Base-by-base conservation (phyloP, 2,888 invertebrate genomes). In the Merodon equestris region DNA sequence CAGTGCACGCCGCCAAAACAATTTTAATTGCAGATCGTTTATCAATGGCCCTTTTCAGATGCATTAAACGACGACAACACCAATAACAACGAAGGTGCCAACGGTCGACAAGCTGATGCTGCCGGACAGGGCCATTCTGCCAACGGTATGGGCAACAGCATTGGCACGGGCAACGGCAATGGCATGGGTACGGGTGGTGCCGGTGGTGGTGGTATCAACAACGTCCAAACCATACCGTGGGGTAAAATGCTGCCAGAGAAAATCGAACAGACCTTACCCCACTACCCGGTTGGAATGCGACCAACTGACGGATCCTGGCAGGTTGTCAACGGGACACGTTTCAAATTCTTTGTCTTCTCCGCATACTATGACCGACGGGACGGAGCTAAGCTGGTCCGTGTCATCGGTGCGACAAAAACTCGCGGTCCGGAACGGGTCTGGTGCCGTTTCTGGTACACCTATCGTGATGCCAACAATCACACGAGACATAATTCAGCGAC, bases 271-370 rank as follows among this genome's bases (percentile, higher is more conserved):
- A 88, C 88, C 18, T 86, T 93, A 82, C 93, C 93, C 27, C 90
- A 90, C 83, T 92, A 92, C 83, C 92, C 93, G 82, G 91, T 92
- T 83, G 93, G 93, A 87, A 90, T 92, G 50, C 90, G 91, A 83
- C 92, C 94, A 76, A 92, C 91, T 64, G 93, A 95, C 86, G 95
- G 94, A 40, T 92, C 92, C 76, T 96, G 96, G 96, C 94, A 95
- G 87, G 86, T 89, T 84, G 89, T 89, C 84, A 89, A 89, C 83
- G 89, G 89, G 48, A 89, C 89, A 82, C 86, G 95, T 87, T 95
- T 93, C 88, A 95, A 95, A 88, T 97, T 97, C 90, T 96, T 93
- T 90, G 96, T 97, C 58, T 97, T 96, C 87, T 96, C 97, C 9
- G 97, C 97, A 56, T 97, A 94, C 87, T 95, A 94, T 86, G 97